Base-by-base conservation (phyloP, 1,140 invertebrate species). In the Metopolophium dirhodum region DNA sequence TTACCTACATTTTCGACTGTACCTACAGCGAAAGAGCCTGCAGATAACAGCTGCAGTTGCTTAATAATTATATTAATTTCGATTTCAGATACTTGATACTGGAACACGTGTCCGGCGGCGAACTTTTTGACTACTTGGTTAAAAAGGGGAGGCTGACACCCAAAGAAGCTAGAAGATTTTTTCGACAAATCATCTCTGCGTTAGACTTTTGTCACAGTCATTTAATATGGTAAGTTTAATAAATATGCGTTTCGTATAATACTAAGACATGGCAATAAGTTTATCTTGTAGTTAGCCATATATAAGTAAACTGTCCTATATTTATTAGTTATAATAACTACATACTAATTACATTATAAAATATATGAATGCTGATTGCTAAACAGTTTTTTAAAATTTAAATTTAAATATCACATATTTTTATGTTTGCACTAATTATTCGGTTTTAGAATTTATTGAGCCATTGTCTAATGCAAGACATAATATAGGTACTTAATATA, bases 141-240 rank as follows among this genome's bases (percentile, higher is more conserved):
- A 99, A 99, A 95, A 99, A 99, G 95, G 99, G 99, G 88, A 96
- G 99, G 86, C 96, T 99, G 47, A 99, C 99, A 92, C 99, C 99
- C 0, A 99, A 99, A 95, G 99, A 99, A 96, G 99, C 99, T 0
- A 96, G 99, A 93, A 96, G 99, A 95, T 99, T 99, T 96, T 99
- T 99, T 96, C 96, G 99, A 95, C 99, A 99, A 97, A 99, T 99
- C 94, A 99, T 99, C 95, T 99, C 99, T 45, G 99, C 99, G 45
- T 96, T 99, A 94, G 99, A 99, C 95, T 99, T 99, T 96, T 99
- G 99, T 95, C 99, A 99, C 95, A 99, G 99, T 95, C 99, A 99
- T 96, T 99, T 98, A 94, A 99, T 99, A 96, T 99, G 99, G 99
- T 99, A 96, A 97, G 96, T n/a, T n/a, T n/a, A n/a, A n/a, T n/a